phyloP scores from a whole-genome alignment of 1,140 invertebrate genomes.

The Euwallacea similis region DNA sequence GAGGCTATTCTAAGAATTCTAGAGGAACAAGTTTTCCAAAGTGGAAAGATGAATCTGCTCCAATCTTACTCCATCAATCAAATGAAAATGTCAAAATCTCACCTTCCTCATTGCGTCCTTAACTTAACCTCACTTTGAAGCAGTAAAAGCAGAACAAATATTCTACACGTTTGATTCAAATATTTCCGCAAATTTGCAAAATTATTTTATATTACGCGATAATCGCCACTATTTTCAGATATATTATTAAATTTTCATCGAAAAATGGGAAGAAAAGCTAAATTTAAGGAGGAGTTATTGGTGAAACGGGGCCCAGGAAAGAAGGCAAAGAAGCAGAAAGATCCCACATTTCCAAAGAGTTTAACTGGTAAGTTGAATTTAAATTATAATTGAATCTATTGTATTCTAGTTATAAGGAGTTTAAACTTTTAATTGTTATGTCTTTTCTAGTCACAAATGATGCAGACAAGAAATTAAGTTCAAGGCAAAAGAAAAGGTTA shows the following conservation, averaged over 20 bases:
- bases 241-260: background rate
- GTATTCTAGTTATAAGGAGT: background rate
- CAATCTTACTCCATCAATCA: too few species aligned
- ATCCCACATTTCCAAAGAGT: conserved; percentile 70
- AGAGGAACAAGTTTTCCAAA: too few species aligned
- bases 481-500: conserved; percentile 68
- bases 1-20: too few species aligned
- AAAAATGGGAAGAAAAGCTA: conserved; percentile 84
- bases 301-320: conserved; percentile 79
- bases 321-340: conserved; percentile 82
- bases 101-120: background rate
- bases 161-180: too few species aligned
- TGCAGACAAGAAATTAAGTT: conserved; percentile 63
- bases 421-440: conserved; percentile 1
- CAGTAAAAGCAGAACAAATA: too few species aligned
- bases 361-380: conserved; percentile 52
- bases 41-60: too few species aligned
- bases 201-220: too few species aligned
- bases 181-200: too few species aligned
- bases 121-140: too few species aligned
- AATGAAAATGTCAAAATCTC: too few species aligned
- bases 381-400: background rate
- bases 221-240: too few species aligned
- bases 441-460: conserved; percentile 39
- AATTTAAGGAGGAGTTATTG: conserved; percentile 69